Evolutionary conservation across 2,113 vertebrate genomes (phyloP).

Genomic region (Sceloporus undulatus): DNA sequence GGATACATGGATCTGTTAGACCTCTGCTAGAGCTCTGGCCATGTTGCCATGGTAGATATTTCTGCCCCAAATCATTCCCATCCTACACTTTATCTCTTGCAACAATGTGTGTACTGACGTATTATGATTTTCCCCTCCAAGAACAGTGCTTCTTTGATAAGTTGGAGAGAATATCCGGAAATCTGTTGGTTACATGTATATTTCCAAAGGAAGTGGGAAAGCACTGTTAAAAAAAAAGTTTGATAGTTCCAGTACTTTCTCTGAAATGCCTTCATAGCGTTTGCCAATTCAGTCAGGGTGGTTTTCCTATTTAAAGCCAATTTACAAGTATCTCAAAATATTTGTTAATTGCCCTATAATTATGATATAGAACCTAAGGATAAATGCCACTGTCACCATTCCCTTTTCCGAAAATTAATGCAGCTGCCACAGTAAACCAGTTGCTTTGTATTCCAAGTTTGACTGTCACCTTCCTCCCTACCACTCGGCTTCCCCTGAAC

Average conservation of each 20-base stretch:
- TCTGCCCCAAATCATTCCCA: background rate
- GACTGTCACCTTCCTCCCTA: fast-evolving
- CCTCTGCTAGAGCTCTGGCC: background rate
- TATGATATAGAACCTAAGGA: constrained; percentile 28
- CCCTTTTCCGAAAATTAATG: background rate
- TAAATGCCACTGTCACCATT: background rate
- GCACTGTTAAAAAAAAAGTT: constrained; percentile 1
- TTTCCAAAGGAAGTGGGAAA: constrained; percentile 45
- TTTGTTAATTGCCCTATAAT: constrained; percentile 12
- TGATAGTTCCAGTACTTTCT: constrained; percentile 5
- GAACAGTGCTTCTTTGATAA: constrained; percentile 1
- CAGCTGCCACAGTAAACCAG: background rate
- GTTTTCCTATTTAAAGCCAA: constrained; percentile 5
- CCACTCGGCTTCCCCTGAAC: background rate
- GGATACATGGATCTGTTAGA: background rate
- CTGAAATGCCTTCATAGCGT: constrained; percentile 22
- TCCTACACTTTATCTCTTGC: background rate
- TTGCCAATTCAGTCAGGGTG: background rate
- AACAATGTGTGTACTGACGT: background rate
- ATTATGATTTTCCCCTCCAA: background rate
- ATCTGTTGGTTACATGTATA: background rate
- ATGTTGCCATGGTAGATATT: background rate
- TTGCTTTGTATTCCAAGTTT: background rate
- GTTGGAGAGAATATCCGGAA: constrained; percentile 12
- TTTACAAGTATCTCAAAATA: constrained; percentile 11